Percentiles rank a stretch among this genome's conserved stretches.
Evolutionary conservation across 2,113 vertebrate species (phyloP).

Genomic region (Callionymus lyra): DNA sequence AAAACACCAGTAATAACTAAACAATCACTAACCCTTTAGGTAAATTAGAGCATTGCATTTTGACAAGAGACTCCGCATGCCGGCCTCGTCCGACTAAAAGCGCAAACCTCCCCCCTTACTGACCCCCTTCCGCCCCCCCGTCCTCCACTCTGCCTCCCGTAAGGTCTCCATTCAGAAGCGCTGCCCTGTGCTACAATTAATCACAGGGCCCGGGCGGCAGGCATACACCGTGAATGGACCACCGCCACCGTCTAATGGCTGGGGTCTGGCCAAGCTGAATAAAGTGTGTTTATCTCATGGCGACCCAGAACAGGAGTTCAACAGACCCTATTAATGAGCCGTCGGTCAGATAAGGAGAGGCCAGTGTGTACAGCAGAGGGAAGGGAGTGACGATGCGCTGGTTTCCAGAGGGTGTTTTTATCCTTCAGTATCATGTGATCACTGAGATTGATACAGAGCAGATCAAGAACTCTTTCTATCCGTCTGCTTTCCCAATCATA

Average conservation of each 20-base stretch:
- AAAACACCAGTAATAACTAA: too few species aligned
- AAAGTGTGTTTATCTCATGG: slow-evolving; percentile 67
- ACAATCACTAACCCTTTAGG: too few species aligned
- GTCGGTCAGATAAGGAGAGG: slow-evolving; percentile 33
- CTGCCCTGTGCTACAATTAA: slow-evolving; percentile 60
- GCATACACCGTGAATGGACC: slow-evolving; percentile 45
- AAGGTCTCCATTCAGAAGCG: slow-evolving; percentile 44
- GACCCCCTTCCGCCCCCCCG: background rate
- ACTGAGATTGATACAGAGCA: too few species aligned
- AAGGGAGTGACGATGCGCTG: slow-evolving; percentile 4
- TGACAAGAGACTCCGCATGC: slow-evolving; percentile 15
- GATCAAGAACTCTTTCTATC: too few species aligned
- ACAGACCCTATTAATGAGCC: slow-evolving; percentile 60
- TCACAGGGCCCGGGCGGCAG: slow-evolving; percentile 48
- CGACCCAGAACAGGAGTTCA: slow-evolving; percentile 70
- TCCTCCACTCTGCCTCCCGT: background rate
- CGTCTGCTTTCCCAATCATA: too few species aligned
- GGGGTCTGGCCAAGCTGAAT: slow-evolving; percentile 56
- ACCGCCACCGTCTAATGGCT: slow-evolving; percentile 49
- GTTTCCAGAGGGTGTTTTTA: slow-evolving; percentile 2
- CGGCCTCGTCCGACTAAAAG: slow-evolving; percentile 17
- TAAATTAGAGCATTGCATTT: slow-evolving; percentile 7
- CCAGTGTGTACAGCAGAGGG: slow-evolving; percentile 13
- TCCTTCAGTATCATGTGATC: too few species aligned
- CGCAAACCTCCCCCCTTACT: slow-evolving; percentile 7